Evolutionary conservation across 30 jellyfish, hydroid and myxozoan genomes (phyloP).

Genomic region (Morbakka virulenta): DNA sequence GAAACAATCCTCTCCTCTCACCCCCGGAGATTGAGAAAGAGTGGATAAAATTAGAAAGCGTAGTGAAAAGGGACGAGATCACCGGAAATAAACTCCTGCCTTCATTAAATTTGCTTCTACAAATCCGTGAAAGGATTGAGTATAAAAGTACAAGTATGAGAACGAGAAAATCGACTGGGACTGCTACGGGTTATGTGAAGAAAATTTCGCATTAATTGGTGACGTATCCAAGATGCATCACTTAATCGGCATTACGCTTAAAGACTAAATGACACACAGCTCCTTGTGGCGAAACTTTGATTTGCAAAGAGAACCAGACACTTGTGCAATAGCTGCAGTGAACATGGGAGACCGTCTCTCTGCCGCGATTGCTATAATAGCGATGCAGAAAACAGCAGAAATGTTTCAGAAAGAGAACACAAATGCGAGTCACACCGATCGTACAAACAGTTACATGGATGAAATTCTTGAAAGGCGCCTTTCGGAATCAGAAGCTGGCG

Average conservation of each 20-base stretch:
- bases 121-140: neutral
- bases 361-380: neutral
- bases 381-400: slow-evolving; percentile 34
- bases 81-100: neutral
- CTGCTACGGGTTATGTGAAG: neutral
- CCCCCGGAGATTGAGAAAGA: neutral
- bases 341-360: neutral
- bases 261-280: slow-evolving; percentile 1
- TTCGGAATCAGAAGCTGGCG: neutral
- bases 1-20: too few species aligned
- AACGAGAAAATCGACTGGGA: too few species aligned
- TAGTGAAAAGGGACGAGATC: neutral
- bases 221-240: slow-evolving; percentile 10
- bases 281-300: slow-evolving; percentile 14
- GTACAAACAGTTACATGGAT: slow-evolving; percentile 16
- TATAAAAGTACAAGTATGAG: neutral
- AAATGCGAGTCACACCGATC: slow-evolving; percentile 2
- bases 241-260: neutral
- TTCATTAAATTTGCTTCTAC: slow-evolving; percentile 1
- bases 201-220: neutral
- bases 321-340: slow-evolving; percentile 7
- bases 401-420: slow-evolving; percentile 1
- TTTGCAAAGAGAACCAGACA: slow-evolving; percentile 11
- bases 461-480: slow-evolving; percentile 14
- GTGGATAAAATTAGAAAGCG: neutral